Base-by-base conservation (phyloP, 2,113 vertebrate species). In the Solea senegalensis region DNA sequence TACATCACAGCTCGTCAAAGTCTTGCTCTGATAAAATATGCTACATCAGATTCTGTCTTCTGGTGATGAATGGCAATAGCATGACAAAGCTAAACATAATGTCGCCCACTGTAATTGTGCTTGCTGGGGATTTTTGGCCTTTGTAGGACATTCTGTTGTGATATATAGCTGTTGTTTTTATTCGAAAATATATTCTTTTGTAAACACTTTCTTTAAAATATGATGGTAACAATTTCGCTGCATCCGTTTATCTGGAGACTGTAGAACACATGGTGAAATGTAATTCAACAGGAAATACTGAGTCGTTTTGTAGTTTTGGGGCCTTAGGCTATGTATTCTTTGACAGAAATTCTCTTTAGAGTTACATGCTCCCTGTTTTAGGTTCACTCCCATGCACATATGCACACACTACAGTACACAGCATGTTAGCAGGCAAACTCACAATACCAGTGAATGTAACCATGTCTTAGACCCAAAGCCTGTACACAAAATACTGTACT, bases 401-500 rank as follows among this genome's bases (percentile, higher is more conserved):
- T 40, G 34, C 52, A 65, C n/a, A 11, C 12, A 28, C 59, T 56
- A 39, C 55, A 64, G 45, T 48, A 48, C 64, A 1, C 57, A 85
- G 54, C 34, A 43, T 69, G 63, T 83, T 80, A 80, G 81, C 85
- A 84, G 66, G 40, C 72, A 10, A 45, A 50, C 77, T 89, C 89
- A 88, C 87, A 85, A 84, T 89, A 66, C 65, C 16, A 13, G 34
- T 3, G 45, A 83, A 86, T 65, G 85, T 89, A 85, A 85, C 70
- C n/a, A 0, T 14, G 71, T 58, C 65, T 72, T 49, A 53, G 70
- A 72, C 11, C 26, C 54, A 53, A 40, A 72, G 70, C 76, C 46
- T 28, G 54, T 41, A 80, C 74, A 57, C 64, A 57, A 69, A 60
- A 39, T 59, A 81, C 49, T 68, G 57, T 49, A 57, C 69, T 49